Evolutionary conservation across 1,140 invertebrate genomes (phyloP), one percentile per base, ranked within the genome.

Genomic region (Patella vulgata): DNA sequence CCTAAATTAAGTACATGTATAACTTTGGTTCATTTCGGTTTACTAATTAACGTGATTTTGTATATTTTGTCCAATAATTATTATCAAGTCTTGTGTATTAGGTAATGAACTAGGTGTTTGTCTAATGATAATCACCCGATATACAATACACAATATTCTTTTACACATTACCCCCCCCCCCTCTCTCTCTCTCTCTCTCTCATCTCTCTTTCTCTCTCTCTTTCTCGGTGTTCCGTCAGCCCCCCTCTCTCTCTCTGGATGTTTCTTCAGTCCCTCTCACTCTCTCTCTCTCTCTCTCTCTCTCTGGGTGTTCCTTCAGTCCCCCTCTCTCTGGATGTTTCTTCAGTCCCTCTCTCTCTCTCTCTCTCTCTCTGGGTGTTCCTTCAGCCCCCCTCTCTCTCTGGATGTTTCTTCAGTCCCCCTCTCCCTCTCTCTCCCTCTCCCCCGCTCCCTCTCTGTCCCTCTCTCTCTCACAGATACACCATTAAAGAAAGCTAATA

Each of bases 251-350:
- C 25, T 28, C 42, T 50, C 14, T 23, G 14, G 30, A 39, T 12
- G 6, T 23, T 48, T n/a, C 19, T 39, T 58, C 12, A 8, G 1
- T 30, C 28, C 27, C 39, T 19, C 30, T 31, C 30, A 17, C 39
- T 56, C 28, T 23, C 28, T 36, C 28, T 48, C 31, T 33, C n/a
- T 48, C 42, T 58, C 27, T 42, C 28, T 48, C 44, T 47, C 31
- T 28, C 21, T 30, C 40, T 25, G 12, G 2, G 23, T 33, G 27
- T 51, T 39, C 25, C 27, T 33, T 36, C 43, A n/a, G 19, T 40
- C 27, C 43, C 43, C 33, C 11, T 21, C 19, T 30, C 2, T 46
- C 36, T 40, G 23, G 3, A 6, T 59, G 23, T 33, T 33, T 51
- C 44, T 51, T 25, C 30, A 31, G 19, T 33, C 36, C 23, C 30